Evolutionary conservation across 2,113 vertebrate species (phyloP).

Genomic region (Myiozetetes cayanensis): DNA sequence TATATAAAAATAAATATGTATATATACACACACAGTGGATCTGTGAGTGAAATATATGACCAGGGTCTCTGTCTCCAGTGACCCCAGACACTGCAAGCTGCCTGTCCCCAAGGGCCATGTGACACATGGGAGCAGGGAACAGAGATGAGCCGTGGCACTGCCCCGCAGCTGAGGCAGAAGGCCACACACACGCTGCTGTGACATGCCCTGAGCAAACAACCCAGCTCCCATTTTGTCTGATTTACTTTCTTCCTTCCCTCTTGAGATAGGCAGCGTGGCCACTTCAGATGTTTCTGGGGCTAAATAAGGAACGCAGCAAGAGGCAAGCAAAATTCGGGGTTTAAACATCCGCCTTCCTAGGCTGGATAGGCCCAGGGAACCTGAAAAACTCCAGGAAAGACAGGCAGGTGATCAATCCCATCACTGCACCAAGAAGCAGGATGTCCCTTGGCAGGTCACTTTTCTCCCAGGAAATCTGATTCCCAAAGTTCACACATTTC

Average conservation of each 20-base stretch:
- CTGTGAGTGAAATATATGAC: not conserved
- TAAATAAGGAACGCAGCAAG: not conserved
- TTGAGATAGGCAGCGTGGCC: slow-evolving; percentile 8
- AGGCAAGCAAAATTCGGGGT: not conserved
- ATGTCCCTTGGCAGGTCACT: not conserved
- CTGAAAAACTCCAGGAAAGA: not conserved
- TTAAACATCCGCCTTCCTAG: not conserved
- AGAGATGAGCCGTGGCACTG: not conserved
- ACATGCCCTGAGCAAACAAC: not conserved
- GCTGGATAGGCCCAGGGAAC: not conserved
- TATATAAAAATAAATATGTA: not conserved
- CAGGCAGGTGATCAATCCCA: not conserved
- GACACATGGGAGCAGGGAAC: not conserved
- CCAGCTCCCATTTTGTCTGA: slow-evolving; percentile 12
- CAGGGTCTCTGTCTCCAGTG: not conserved
- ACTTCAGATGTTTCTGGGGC: slow-evolving; percentile 10
- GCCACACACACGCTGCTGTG: not conserved
- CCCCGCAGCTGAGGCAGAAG: not conserved
- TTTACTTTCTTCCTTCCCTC: slow-evolving; percentile 44
- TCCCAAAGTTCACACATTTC: not conserved
- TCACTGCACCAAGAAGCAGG: not conserved
- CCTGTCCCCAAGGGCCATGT: not conserved
- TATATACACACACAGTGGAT: not conserved
- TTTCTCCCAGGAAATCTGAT: not conserved
- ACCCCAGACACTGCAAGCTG: not conserved